A percentile compares a stretch with the other conserved stretches of the same genome.
phyloP scores from a whole-genome alignment of 1,140 invertebrate species.

The Drosophila busckii region DNA sequence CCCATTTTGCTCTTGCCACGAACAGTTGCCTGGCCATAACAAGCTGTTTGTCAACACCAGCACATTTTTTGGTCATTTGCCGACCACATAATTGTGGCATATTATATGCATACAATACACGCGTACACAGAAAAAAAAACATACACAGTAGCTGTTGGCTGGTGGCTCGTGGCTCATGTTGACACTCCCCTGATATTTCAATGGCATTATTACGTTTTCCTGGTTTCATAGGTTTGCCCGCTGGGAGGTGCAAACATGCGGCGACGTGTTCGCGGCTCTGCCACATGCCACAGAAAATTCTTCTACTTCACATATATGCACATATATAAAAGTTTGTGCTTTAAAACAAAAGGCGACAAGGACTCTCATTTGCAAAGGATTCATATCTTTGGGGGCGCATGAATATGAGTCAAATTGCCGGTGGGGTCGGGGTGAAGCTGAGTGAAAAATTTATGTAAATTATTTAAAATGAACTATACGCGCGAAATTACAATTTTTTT shows the following conservation, averaged over 20 bases:
- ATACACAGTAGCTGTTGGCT: too few relatives aligned
- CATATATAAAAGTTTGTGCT: slow-evolving; percentile 66
- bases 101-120: slow-evolving; percentile 58
- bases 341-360: slow-evolving; percentile 54
- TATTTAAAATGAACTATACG: slow-evolving; percentile 55
- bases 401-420: slow-evolving; percentile 45
- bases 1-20: not conserved
- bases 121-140: slow-evolving; percentile 1
- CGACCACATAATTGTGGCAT: slow-evolving; percentile 73
- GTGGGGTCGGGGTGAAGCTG: slow-evolving; percentile 1
- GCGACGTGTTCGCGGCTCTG: slow-evolving; percentile 14
- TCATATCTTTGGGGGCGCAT: slow-evolving; percentile 25
- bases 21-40: slow-evolving; percentile 28
- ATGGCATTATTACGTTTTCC: slow-evolving; percentile 68
- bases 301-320: slow-evolving; percentile 1
- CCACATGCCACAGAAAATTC: slow-evolving; percentile 16
- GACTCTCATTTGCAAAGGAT: slow-evolving; percentile 15
- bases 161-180: too few relatives aligned
- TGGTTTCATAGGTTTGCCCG: slow-evolving; percentile 69
- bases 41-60: slow-evolving; percentile 76
- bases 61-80: slow-evolving; percentile 77
- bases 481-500: slow-evolving; percentile 38
- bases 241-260: slow-evolving; percentile 41
- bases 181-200: slow-evolving; percentile 24
- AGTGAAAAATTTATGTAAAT: slow-evolving; percentile 46